These are phyloP conservation scores for Trachythela sp. DNA, from an alignment of 64 coral and sea anemone species.

Conservation along the genomic window DNA sequence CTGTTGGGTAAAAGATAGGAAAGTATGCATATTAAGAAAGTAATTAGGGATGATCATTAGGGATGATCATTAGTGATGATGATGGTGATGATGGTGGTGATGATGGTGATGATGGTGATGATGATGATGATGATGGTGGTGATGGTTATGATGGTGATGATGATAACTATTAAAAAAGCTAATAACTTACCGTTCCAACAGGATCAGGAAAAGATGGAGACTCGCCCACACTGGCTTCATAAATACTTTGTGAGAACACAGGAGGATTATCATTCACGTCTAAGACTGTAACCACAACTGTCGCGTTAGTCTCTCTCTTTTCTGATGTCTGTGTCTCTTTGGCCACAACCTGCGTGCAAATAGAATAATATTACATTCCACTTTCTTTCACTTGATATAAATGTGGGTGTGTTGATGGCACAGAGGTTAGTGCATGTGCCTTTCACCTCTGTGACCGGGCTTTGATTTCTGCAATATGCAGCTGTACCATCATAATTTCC, in stretches of 20 bases:
- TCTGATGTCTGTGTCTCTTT: not conserved
- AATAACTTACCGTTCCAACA: not conserved
- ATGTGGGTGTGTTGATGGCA: no score
- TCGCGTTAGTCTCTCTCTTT: not conserved
- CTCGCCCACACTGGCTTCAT: not conserved
- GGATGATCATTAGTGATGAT: not conserved
- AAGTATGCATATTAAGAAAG: not conserved
- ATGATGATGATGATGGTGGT: not conserved
- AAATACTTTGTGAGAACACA: not conserved
- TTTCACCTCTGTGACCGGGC: no score
- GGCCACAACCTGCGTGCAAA: not conserved
- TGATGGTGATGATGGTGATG: not conserved
- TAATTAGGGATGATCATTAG: not conserved
- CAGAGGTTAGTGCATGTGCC: no score
- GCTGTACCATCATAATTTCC: no score
- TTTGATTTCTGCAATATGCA: no score
- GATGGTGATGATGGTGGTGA: not conserved
- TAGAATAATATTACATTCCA: no score
- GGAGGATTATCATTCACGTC: slow-evolving; percentile 12
- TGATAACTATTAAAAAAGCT: not conserved
- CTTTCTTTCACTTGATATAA: no score
- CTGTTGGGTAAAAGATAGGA: not conserved
- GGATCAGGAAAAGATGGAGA: not conserved
- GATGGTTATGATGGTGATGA: not conserved
- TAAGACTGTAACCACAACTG: not conserved